Evolutionary conservation across 2,113 vertebrate species (phyloP).

Genomic region (Nannobrachium achirus): DNA sequence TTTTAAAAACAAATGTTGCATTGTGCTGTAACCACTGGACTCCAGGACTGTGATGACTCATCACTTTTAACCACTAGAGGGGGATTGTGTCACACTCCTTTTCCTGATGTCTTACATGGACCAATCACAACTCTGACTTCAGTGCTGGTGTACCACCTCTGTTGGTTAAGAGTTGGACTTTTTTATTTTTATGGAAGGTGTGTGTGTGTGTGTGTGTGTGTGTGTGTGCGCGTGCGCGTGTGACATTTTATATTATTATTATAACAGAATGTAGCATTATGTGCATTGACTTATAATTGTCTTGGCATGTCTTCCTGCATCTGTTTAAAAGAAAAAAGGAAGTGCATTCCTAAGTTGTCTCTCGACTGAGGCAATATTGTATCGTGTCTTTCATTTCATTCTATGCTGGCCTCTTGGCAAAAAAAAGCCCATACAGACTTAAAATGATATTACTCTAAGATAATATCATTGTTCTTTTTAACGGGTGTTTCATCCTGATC

Average conservation of each 20-base stretch:
- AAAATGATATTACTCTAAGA: neutral
- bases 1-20: neutral
- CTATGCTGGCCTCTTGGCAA: conserved; percentile 43
- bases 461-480: conserved; percentile 11
- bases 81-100: conserved; percentile 47
- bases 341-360: conserved; percentile 45
- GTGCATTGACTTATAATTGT: conserved; percentile 39
- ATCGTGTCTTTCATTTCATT: conserved; percentile 41
- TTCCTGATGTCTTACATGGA: conserved; percentile 34
- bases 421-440: no score
- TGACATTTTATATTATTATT: conserved; percentile 33
- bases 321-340: conserved; percentile 46
- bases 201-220: neutral
- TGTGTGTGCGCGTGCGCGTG: conserved; percentile 41
- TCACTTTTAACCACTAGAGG: conserved; percentile 25
- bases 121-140: conserved; percentile 18
- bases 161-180: no score
- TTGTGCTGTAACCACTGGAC: conserved; percentile 66
- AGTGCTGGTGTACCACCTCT: conserved; percentile 14
- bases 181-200: neutral
- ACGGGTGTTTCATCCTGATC: neutral
- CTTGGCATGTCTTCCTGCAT: conserved; percentile 31
- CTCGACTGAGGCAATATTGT: conserved; percentile 12
- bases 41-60: conserved; percentile 42
- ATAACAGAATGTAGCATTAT: conserved; percentile 68